Base-by-base conservation (phyloP, 2,113 vertebrate genomes). In the Taxidea taxus region DNA sequence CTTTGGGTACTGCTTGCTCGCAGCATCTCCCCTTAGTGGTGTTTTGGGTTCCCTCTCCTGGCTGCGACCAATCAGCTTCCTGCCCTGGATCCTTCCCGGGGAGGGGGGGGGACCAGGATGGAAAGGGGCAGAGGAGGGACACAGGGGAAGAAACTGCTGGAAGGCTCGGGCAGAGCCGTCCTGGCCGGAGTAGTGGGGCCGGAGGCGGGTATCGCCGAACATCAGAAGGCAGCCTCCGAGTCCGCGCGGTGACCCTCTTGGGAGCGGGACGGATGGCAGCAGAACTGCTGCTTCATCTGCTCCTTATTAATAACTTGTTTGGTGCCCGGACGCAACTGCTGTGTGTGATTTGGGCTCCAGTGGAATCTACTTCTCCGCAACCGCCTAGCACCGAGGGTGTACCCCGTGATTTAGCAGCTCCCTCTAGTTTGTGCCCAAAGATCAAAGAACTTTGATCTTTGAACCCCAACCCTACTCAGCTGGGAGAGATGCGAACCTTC, bases 11-110 rank as follows among this genome's bases (percentile, higher is more conserved):
- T 23, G 70, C 75, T 62, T 31, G 78, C 81, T 87, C 9, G 87
- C 75, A 92, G 97, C 98, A 95, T 96, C 97, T 95, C 87, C 96
- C 72, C 96, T 94, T n/a, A 34, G 83, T 34, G 60, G 93, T 92
- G 97, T 97, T 98, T 97, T 87, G 95, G 97, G 97, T 97, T 98
- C 97, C 97, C 98, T 97, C 97, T 98, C 74, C 70, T 44, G 95
- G 95, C 91, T 93, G 80, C 62, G 83, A 89, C 98, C 98, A 98
- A 97, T 97, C 97, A 96, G 93, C 92, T 97, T 91, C 68, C 95
- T 95, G 95, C 95, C 95, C 87, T 82, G 58, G 93, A 87, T 98
- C 91, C 95, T 96, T 91, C 93, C 74, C 83, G 49, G 25, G 87
- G 34, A 66, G 27, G n/a, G 74, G 29, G 37, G 72, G 25, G 18